Evolutionary conservation across 2,888 invertebrate species (phyloP), one percentile per base, ranked within the genome.

Genomic region (Cacoxenus indagator): DNA sequence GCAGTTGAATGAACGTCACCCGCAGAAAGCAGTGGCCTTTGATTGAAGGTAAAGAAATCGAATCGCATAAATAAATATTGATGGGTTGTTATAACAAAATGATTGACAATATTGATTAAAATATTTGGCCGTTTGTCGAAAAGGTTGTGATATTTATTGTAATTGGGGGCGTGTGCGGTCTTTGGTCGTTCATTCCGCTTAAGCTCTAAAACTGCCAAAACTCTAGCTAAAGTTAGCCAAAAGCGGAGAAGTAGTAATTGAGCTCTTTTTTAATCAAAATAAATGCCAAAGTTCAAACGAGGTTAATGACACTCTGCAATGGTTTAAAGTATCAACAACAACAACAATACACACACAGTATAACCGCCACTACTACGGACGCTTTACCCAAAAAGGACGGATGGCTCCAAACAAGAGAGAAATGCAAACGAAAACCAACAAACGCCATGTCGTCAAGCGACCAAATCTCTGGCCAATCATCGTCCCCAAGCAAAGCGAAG

Each of bases 241-340:
- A n/a, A n/a, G n/a, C n/a, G n/a, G n/a, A n/a, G n/a, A n/a, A n/a
- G n/a, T n/a, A n/a, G n/a, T n/a, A n/a, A n/a, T n/a, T n/a, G n/a
- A n/a, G n/a, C 57, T 51, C 29, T 57, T 43, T 43, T 62, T 62
- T 62, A 62, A 62, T 62, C 61, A 45, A 81, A 81, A 82, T 75
- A 81, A 79, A 83, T 82, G 82, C 78, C 84, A 83, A 83, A 83
- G 83, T 83, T 83, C 83, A 83, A 78, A 73, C 65, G 79, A 83
- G 83, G 84, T 83, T 82, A 83, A 83, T 83, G 82, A 77, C 82
- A 83, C 83, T 81, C 81, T 74, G 78, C 66, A 48, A 59, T 55
- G 31, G 55, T 59, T 61, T 57, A 43, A 65, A 31, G n/a, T 51
- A 59, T 24, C 46, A 43, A 46, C 37, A 61, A 64, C 17, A 48